Conservation (phyloP, 2,888 invertebrate genomes). For the Dynastes tityus region DNA sequence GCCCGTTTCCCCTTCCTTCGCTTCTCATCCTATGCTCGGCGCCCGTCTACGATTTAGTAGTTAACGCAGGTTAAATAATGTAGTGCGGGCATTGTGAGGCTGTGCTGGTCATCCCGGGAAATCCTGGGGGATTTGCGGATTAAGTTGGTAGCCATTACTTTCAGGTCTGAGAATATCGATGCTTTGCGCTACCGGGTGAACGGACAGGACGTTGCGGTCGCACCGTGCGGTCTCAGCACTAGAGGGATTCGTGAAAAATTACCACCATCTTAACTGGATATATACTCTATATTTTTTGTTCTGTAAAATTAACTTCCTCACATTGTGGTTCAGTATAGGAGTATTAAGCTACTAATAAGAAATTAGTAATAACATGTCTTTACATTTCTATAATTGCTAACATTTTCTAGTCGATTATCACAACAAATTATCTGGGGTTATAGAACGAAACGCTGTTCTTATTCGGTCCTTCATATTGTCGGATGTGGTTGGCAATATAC, state of each 20-base stretch:
- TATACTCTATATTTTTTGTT: slow-evolving; percentile 30
- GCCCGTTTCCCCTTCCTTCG: slow-evolving; percentile 23
- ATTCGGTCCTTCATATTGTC: too few species aligned
- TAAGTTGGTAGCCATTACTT: slow-evolving; percentile 69
- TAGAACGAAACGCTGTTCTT: too few species aligned
- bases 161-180: slow-evolving; percentile 64
- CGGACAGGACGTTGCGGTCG: slow-evolving; percentile 61
- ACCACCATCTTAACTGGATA: slow-evolving; percentile 48
- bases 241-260: slow-evolving; percentile 50
- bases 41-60: slow-evolving; percentile 67
- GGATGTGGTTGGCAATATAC: too few species aligned
- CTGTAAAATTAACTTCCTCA: slow-evolving; percentile 15
- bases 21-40: not conserved
- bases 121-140: slow-evolving; percentile 68
- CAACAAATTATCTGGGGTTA: too few species aligned
- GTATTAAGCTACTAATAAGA: too few species aligned
- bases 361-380: too few species aligned
- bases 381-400: too few species aligned
- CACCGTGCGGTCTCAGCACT: slow-evolving; percentile 47
- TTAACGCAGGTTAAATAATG: slow-evolving; percentile 70
- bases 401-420: too few species aligned
- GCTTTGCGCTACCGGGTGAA: slow-evolving; percentile 50
- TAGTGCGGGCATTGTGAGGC: slow-evolving; percentile 68
- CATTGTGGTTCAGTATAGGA: too few species aligned
- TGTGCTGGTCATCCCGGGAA: slow-evolving; percentile 65